Conservation (phyloP, 2,797 vertebrate species). For the Clarias laeviceps region DNA sequence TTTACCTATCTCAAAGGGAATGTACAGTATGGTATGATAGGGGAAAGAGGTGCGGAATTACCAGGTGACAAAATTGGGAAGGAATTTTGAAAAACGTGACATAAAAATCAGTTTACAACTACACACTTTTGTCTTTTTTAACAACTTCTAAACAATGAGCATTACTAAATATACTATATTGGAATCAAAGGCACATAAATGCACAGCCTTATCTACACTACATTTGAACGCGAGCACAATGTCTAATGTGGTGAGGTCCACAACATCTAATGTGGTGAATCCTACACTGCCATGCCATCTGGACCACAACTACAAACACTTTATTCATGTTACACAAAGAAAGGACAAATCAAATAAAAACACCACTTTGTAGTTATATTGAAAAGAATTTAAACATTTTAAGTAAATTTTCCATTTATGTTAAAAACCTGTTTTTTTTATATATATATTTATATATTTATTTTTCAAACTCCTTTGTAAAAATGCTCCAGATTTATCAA, state of each 20-base stretch:
- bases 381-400: neutral
- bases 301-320: neutral
- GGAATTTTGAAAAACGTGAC: neutral
- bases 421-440: neutral
- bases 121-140: neutral
- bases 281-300: neutral
- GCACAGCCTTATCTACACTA: neutral
- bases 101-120: neutral
- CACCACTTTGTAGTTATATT: neutral
- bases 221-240: neutral
- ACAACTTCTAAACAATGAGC: neutral
- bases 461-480: neutral
- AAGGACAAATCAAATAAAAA: neutral
- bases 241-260: neutral
- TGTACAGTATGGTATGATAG: neutral
- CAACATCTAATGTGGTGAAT: neutral
- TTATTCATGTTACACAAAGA: neutral
- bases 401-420: neutral
- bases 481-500: neutral
- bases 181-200: neutral
- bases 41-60: neutral
- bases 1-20: neutral
- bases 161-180: no score
- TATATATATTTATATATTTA: neutral
- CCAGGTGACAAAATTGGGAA: neutral